Conservation (phyloP, 2,113 vertebrate species). For the Lasiurus cinereus region DNA sequence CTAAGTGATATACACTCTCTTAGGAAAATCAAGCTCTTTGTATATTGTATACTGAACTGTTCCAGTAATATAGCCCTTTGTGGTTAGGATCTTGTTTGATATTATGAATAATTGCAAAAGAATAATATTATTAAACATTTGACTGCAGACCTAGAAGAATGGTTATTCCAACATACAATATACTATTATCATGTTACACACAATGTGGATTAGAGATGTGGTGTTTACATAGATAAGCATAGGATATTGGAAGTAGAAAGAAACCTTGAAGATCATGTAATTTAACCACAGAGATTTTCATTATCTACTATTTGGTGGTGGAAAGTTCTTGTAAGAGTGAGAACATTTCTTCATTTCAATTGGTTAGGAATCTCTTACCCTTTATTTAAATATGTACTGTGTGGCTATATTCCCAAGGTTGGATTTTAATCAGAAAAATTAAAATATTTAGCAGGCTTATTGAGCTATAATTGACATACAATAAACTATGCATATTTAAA, state of each 20-base stretch:
- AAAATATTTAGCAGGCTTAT: neutral
- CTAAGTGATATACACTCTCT: neutral
- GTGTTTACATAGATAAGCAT: neutral
- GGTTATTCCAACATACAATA: neutral
- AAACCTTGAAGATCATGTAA: neutral
- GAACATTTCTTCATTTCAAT: slow-evolving; percentile 6
- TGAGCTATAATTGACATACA: neutral
- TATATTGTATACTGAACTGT: neutral
- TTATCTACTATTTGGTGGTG: neutral
- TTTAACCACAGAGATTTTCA: neutral
- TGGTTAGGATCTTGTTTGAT: slow-evolving; percentile 14
- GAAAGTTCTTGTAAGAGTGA: neutral
- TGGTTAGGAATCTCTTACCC: neutral
- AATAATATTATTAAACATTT: neutral
- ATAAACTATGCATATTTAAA: neutral
- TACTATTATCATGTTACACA: neutral
- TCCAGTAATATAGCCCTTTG: slow-evolving; percentile 42
- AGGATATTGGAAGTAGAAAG: neutral
- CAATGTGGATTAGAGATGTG: neutral
- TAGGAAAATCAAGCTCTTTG: neutral
- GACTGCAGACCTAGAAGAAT: neutral
- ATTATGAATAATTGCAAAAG: neutral
- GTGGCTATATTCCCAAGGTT: neutral
- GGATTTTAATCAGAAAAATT: slow-evolving; percentile 18
- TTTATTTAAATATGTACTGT: neutral